phyloP scores from a whole-genome alignment of 2,888 invertebrate genomes.

The Alloplasta piceator region DNA sequence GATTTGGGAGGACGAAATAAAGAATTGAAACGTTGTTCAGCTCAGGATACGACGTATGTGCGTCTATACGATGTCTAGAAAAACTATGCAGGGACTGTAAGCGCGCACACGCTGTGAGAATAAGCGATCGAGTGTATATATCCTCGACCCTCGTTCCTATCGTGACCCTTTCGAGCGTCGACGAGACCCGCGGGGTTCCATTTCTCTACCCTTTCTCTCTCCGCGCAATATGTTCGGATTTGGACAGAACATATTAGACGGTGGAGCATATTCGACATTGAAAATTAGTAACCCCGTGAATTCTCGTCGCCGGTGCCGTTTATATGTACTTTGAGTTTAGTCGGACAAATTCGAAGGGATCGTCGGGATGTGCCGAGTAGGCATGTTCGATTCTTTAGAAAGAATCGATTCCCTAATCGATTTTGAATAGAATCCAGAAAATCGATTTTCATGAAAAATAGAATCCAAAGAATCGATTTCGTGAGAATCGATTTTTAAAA shows the following conservation, averaged over 20 bases:
- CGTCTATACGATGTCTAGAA: slow-evolving; percentile 24
- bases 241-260: slow-evolving; percentile 57
- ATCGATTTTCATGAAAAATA: too few relatives aligned
- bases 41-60: background rate
- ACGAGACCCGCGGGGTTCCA: slow-evolving; percentile 60
- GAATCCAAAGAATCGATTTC: too few relatives aligned
- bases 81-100: slow-evolving; percentile 37
- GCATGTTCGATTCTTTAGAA: too few relatives aligned
- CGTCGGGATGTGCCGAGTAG: background rate
- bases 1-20: slow-evolving; percentile 10
- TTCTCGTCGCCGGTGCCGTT: slow-evolving; percentile 13
- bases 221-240: slow-evolving; percentile 43
- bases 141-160: slow-evolving; percentile 41
- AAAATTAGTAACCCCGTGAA: slow-evolving; percentile 56
- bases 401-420: too few relatives aligned
- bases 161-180: slow-evolving; percentile 32
- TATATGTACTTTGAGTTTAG: slow-evolving; percentile 45
- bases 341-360: slow-evolving; percentile 41
- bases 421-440: too few relatives aligned
- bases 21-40: slow-evolving; percentile 37
- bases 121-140: slow-evolving; percentile 56
- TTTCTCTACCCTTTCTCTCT: slow-evolving; percentile 6
- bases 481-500: too few relatives aligned
- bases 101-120: slow-evolving; percentile 65
- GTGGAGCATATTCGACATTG: slow-evolving; percentile 35